Evolutionary conservation across 1,140 invertebrate species (phyloP).

Genomic region (Centruroides sculpturatus): DNA sequence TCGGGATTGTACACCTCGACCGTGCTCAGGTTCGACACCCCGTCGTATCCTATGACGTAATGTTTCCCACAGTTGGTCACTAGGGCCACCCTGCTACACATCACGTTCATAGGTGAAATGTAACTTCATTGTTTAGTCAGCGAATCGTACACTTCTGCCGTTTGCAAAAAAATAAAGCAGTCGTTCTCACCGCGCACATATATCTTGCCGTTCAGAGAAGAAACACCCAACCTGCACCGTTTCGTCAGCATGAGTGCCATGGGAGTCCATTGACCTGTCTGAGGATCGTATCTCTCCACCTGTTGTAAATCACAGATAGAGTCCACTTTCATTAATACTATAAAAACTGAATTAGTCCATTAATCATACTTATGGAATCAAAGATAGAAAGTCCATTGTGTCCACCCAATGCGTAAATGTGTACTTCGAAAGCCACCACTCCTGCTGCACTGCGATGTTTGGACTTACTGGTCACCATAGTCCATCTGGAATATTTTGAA

Average conservation of each 20-base stretch:
- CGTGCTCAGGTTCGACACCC: constrained; percentile 55
- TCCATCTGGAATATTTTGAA: constrained; percentile 40
- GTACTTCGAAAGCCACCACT: constrained; percentile 61
- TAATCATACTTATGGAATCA: constrained; percentile 46
- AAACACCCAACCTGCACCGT: constrained; percentile 66
- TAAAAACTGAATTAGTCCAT: no score
- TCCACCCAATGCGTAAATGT: constrained; percentile 65
- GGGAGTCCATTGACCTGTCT: constrained; percentile 52
- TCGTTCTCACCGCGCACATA: constrained; percentile 76
- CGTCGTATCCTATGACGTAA: constrained; percentile 73
- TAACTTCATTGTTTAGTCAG: constrained; percentile 56
- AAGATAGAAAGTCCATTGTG: constrained; percentile 81
- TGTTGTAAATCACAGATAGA: constrained; percentile 20
- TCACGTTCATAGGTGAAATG: constrained; percentile 68
- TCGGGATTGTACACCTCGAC: no score
- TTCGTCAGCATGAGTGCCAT: constrained; percentile 68
- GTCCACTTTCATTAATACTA: background rate
- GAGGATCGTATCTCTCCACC: constrained; percentile 67
- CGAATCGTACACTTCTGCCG: constrained; percentile 69
- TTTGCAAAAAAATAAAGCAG: constrained; percentile 56
- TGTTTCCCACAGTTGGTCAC: constrained; percentile 74
- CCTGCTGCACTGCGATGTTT: constrained; percentile 80
- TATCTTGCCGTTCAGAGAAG: constrained; percentile 64
- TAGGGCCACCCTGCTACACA: constrained; percentile 65
- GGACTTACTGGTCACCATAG: constrained; percentile 60